These are phyloP conservation scores for Stegana nigrithorax DNA, from an alignment of 2,888 invertebrate species.

Conservation along the genomic window DNA sequence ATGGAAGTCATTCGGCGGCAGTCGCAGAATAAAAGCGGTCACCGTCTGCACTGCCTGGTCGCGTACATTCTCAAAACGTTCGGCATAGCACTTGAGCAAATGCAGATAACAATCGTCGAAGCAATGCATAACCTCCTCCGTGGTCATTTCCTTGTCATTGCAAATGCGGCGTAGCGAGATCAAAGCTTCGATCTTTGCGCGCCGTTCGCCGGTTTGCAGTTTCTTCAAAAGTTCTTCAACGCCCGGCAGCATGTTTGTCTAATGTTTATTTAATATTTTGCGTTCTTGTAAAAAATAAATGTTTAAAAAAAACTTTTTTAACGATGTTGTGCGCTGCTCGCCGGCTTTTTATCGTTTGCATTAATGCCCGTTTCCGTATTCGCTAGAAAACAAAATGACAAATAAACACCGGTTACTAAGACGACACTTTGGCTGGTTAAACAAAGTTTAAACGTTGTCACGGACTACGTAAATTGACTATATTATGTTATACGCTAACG, in stretches of 20 bases:
- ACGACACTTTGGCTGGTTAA: no score
- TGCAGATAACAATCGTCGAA: slow-evolving; percentile 65
- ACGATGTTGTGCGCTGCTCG: slow-evolving; percentile 23
- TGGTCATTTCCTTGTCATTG: slow-evolving; percentile 11
- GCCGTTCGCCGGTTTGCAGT: slow-evolving; percentile 43
- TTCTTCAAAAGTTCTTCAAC: slow-evolving; percentile 42
- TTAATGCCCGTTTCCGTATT: slow-evolving; percentile 17
- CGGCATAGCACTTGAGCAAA: slow-evolving; percentile 65
- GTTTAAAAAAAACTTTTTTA: background rate
- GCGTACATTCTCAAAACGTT: slow-evolving; percentile 65
- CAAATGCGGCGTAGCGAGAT: slow-evolving; percentile 34
- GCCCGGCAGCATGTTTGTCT: slow-evolving; percentile 27
- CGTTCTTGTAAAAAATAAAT: no score
- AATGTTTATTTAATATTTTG: no score
- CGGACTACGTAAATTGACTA: no score
- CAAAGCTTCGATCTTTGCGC: slow-evolving; percentile 39
- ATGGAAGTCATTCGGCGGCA: slow-evolving; percentile 79
- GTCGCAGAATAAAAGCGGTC: slow-evolving; percentile 56
- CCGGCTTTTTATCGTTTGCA: slow-evolving; percentile 12
- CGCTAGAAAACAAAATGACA: slow-evolving; percentile 25
- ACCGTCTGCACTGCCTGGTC: slow-evolving; percentile 54
- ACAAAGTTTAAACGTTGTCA: no score
- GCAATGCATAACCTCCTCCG: slow-evolving; percentile 33
- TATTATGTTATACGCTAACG: no score
- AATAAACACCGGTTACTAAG: slow-evolving; percentile 40